A percentile compares a stretch with the other conserved stretches of the same genome.
These are phyloP conservation scores for Neodon shergylaensis DNA, from an alignment of 2,113 vertebrate species.

Conservation along the genomic window DNA sequence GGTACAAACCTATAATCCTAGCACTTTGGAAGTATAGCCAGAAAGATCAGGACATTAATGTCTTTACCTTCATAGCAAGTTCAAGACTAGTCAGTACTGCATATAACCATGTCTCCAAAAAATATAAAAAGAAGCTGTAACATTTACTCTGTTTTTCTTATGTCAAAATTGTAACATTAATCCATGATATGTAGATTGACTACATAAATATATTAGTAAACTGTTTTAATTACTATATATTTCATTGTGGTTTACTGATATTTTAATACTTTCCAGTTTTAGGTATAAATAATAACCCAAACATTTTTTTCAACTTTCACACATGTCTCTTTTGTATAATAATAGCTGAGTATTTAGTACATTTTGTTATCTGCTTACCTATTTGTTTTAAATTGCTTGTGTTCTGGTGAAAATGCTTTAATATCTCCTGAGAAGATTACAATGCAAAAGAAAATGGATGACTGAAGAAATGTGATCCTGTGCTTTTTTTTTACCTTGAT, in stretches of 20 bases:
- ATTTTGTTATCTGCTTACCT: background rate
- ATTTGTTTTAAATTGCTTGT: slow-evolving; percentile 33
- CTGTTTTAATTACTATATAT: background rate
- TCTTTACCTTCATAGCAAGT: background rate
- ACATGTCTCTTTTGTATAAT: background rate
- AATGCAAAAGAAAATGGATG: slow-evolving; percentile 42
- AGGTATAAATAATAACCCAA: background rate
- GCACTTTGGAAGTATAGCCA: background rate
- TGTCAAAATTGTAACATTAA: background rate
- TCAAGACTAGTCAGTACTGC: background rate
- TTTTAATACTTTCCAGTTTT: slow-evolving; percentile 10
- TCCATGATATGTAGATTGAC: background rate
- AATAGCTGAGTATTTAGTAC: background rate
- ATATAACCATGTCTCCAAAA: background rate
- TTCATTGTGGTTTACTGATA: background rate
- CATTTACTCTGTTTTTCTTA: background rate
- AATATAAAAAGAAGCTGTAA: background rate
- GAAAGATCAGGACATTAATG: background rate
- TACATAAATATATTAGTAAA: background rate
- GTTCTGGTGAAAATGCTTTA: background rate
- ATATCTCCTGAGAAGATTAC: slow-evolving; percentile 20
- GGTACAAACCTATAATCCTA: background rate
- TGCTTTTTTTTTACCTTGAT: background rate
- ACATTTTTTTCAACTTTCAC: slow-evolving; percentile 48
- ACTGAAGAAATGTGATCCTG: background rate